phyloP scores from a whole-genome alignment of 2,113 vertebrate genomes.

The Myrmecophaga tridactyla region DNA sequence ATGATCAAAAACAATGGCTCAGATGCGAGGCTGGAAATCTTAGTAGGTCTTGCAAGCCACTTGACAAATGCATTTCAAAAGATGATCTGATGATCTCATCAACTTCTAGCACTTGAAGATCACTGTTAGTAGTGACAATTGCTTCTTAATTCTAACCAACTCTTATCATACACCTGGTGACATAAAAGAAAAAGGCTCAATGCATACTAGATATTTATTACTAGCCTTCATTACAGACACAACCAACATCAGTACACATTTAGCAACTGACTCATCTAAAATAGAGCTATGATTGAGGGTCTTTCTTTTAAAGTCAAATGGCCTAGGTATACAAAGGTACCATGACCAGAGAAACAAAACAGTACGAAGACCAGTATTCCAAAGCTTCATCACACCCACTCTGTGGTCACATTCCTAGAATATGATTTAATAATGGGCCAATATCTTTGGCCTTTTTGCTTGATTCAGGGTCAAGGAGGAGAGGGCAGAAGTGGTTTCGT shows the following conservation, averaged over 20 bases:
- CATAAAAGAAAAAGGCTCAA: not conserved
- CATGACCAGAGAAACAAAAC: not conserved
- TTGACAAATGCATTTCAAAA: not conserved
- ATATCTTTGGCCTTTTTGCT: not conserved
- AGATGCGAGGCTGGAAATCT: not conserved
- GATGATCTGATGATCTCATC: not conserved
- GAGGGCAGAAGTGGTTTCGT: too few relatives aligned
- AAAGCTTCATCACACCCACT: not conserved
- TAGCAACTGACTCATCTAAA: not conserved
- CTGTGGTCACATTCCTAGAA: not conserved
- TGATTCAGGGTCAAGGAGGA: not conserved
- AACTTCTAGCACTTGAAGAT: not conserved
- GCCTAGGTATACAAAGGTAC: not conserved
- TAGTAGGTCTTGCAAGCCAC: not conserved
- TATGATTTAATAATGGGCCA: not conserved
- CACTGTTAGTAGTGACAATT: not conserved
- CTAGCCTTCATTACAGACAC: not conserved
- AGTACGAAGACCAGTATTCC: not conserved
- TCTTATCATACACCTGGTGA: not conserved
- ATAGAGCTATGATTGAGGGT: not conserved
- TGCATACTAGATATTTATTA: not conserved
- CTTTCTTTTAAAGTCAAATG: not conserved
- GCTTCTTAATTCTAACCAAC: not conserved
- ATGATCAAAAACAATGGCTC: not conserved
- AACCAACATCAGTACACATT: not conserved